A percentile compares a stretch with the other conserved stretches of the same genome.
These are phyloP conservation scores for Discoglossus pictus DNA, from an alignment of 2,797 vertebrate species.

Conservation along the genomic window DNA sequence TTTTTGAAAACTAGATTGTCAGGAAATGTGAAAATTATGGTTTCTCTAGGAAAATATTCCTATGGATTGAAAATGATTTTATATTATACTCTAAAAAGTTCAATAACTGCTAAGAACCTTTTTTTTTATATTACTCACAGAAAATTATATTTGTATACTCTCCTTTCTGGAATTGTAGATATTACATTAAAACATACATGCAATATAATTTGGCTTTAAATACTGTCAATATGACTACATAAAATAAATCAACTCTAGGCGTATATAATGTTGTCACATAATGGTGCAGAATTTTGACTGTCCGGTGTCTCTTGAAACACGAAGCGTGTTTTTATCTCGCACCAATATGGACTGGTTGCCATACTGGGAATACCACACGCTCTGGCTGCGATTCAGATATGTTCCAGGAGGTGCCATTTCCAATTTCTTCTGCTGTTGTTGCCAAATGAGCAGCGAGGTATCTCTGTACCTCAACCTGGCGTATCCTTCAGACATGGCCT, in stretches of 20 bases:
- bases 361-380: constrained; percentile 83
- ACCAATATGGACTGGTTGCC: constrained; percentile 77
- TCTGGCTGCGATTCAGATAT: constrained; percentile 86
- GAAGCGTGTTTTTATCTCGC: constrained; percentile 67
- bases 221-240: too few species aligned
- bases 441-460: constrained; percentile 89
- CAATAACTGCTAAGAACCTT: too few species aligned
- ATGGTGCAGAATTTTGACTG: constrained; percentile 71
- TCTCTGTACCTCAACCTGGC: constrained; percentile 80
- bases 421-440: constrained; percentile 84
- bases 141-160: too few species aligned
- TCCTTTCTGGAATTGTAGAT: too few species aligned
- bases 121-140: too few species aligned
- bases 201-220: background rate
- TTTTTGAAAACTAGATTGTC: too few species aligned
- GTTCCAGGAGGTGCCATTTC: constrained; percentile 70
- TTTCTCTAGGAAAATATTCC: too few species aligned
- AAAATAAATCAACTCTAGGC: too few species aligned
- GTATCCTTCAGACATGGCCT: constrained; percentile 68
- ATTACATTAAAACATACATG: background rate
- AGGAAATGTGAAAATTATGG: too few species aligned
- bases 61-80: too few species aligned
- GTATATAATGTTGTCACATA: constrained; percentile 60
- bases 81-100: too few species aligned
- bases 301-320: constrained; percentile 65